Evolutionary conservation across 2,113 vertebrate genomes (phyloP).

Genomic region (Mus pahari): DNA sequence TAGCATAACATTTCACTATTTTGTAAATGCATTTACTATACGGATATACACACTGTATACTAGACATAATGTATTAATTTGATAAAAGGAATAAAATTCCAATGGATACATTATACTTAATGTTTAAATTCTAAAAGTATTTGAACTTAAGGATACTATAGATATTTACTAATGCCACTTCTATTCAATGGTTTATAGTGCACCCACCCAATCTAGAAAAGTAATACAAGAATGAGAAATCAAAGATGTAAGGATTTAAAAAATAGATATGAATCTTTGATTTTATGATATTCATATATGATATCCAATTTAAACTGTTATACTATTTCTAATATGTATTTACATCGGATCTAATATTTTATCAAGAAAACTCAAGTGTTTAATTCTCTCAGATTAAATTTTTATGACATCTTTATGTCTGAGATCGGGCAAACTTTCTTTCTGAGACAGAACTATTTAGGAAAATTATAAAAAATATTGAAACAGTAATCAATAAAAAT

Average conservation of each 20-base stretch:
- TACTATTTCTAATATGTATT: background rate
- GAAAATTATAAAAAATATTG: slow-evolving; percentile 38
- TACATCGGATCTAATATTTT: background rate
- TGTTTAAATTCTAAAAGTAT: slow-evolving; percentile 1
- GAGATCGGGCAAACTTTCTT: background rate
- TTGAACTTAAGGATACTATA: background rate
- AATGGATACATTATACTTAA: background rate
- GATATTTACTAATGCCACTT: background rate
- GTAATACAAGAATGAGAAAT: background rate
- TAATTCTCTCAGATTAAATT: background rate
- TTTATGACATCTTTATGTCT: background rate
- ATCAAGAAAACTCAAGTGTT: background rate
- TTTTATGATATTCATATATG: background rate
- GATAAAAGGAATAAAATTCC: background rate
- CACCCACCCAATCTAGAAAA: background rate
- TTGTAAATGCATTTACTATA: slow-evolving; percentile 2
- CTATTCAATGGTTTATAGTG: background rate
- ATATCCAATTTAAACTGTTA: background rate
- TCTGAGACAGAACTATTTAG: background rate
- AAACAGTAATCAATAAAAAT: slow-evolving; percentile 31
- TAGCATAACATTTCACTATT: background rate
- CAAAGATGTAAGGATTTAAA: background rate
- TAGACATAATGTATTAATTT: background rate
- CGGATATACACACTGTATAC: background rate
- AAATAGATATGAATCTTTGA: background rate